Conservation (phyloP, 2,888 invertebrate genomes). For the Chorisops tibialis region DNA sequence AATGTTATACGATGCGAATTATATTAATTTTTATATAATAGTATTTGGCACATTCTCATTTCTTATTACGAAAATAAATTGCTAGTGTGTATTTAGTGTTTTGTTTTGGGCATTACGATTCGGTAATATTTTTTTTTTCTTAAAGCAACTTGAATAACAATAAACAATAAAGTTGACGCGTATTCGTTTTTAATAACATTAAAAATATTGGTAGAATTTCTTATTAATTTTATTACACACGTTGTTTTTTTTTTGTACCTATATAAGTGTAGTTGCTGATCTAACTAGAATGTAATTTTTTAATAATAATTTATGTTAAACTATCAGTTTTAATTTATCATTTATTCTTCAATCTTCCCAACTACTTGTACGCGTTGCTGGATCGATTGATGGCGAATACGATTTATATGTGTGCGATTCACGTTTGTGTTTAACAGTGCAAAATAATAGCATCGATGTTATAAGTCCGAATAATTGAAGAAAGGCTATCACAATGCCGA, state of each 20-base stretch:
- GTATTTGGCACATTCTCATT: conserved; percentile 20
- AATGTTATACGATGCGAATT: too few relatives aligned
- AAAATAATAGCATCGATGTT: conserved; percentile 72
- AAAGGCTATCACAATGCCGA: conserved; percentile 72
- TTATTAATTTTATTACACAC: too few relatives aligned
- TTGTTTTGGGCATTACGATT: too few relatives aligned
- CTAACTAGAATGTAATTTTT: conserved; percentile 1
- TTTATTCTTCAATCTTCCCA: conserved; percentile 48
- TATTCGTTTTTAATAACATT: too few relatives aligned
- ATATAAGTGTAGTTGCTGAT: not conserved
- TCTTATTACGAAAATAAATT: too few relatives aligned
- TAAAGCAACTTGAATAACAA: too few relatives aligned
- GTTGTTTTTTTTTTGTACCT: conserved; percentile 2
- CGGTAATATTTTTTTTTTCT: too few relatives aligned
- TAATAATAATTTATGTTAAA: not conserved
- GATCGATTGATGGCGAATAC: conserved; percentile 56
- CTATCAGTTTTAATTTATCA: not conserved
- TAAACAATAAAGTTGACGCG: too few relatives aligned
- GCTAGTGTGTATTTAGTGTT: too few relatives aligned
- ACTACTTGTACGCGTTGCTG: conserved; percentile 51
- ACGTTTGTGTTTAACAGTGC: conserved; percentile 66
- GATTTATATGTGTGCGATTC: conserved; percentile 68
- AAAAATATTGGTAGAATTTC: too few relatives aligned
- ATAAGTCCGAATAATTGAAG: conserved; percentile 74
- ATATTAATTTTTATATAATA: not conserved